phyloP scores from a whole-genome alignment of 2,888 invertebrate species.

The Callosobruchus maculatus region DNA sequence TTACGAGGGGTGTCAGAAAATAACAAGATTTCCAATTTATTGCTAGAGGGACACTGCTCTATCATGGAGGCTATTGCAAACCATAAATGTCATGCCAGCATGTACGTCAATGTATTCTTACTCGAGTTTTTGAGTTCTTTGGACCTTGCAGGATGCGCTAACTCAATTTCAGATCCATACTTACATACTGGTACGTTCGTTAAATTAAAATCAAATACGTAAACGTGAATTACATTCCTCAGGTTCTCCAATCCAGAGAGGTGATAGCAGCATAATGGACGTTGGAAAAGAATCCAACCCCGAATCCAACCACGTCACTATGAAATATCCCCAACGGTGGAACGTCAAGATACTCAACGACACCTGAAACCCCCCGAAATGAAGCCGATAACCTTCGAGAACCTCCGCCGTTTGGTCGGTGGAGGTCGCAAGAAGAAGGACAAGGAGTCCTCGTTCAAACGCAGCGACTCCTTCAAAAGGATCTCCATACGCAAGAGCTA shows the following conservation, averaged over 20 bases:
- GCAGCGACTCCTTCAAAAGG: conserved; percentile 68
- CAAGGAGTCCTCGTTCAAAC: conserved; percentile 65
- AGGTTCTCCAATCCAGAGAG: neutral
- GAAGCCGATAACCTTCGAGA: conserved; percentile 67
- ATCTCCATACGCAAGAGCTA: conserved; percentile 66
- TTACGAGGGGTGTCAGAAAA: no score
- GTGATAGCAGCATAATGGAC: neutral
- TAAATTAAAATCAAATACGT: neutral
- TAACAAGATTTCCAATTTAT: no score
- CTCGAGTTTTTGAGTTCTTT: no score
- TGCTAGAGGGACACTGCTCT: no score
- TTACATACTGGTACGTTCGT: neutral
- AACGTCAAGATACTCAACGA: neutral
- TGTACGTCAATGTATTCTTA: no score
- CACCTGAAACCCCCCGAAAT: conserved; percentile 39
- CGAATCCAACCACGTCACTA: neutral
- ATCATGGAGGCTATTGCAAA: no score
- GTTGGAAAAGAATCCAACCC: neutral
- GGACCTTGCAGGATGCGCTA: neutral
- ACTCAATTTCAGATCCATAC: neutral
- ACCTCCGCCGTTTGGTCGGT: conserved; percentile 64
- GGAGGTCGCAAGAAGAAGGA: conserved; percentile 62
- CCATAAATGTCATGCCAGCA: no score
- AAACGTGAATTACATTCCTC: neutral
- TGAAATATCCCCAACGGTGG: neutral